phyloP scores from a whole-genome alignment of 2,888 invertebrate genomes.

The Xestia ashworthii region DNA sequence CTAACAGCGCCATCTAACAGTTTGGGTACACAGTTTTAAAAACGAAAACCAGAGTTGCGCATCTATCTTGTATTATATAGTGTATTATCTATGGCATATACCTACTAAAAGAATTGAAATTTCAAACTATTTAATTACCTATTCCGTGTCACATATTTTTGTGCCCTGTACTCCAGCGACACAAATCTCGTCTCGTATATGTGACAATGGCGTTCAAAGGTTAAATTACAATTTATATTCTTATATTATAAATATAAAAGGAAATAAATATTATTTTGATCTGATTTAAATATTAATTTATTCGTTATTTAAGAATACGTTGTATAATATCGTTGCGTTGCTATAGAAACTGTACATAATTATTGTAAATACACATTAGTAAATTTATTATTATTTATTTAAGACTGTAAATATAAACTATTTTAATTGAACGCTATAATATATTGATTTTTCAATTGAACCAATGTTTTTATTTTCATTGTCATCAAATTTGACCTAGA shows the following conservation, averaged over 20 bases:
- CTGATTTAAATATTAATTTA: conserved; percentile 5
- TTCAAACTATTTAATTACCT: too few species aligned
- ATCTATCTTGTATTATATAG: too few species aligned
- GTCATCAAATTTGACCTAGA: not conserved
- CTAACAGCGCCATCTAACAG: too few species aligned
- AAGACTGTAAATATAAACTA: not conserved
- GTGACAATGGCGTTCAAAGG: too few species aligned
- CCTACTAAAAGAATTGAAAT: too few species aligned
- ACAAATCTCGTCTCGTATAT: too few species aligned
- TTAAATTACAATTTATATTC: not conserved
- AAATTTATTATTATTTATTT: conserved; percentile 13
- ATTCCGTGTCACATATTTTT: too few species aligned
- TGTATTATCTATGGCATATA: too few species aligned
- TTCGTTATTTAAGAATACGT: conserved; percentile 11
- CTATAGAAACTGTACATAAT: conserved; percentile 11
- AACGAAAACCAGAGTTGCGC: too few species aligned
- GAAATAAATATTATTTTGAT: not conserved
- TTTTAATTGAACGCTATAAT: not conserved
- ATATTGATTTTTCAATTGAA: conserved; percentile 4
- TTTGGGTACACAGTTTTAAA: too few species aligned
- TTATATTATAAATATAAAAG: not conserved
- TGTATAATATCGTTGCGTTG: not conserved
- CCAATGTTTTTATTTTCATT: not conserved
- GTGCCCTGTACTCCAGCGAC: too few species aligned
- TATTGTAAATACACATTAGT: conserved; percentile 7